Evolutionary conservation across 2,113 vertebrate genomes (phyloP).

Genomic region (Paracyprichromis sp.): DNA sequence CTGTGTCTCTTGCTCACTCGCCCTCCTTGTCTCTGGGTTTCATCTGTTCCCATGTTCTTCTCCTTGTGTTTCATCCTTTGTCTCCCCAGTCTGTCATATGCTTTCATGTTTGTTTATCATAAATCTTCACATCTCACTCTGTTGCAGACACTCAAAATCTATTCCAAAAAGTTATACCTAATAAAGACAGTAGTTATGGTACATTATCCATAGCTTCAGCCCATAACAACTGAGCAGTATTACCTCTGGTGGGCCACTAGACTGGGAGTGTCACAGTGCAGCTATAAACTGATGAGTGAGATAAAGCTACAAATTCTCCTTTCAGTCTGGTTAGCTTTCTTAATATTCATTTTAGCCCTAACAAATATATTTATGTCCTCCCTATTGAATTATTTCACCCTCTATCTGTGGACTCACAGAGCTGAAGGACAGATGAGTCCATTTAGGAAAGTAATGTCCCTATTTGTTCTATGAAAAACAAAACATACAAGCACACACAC

Average conservation of each 20-base stretch:
- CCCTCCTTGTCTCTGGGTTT: background rate
- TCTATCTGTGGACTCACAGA: constrained; percentile 2
- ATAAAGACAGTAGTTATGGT: background rate
- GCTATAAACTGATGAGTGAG: background rate
- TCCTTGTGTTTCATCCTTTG: background rate
- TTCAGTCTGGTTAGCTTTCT: constrained; percentile 5
- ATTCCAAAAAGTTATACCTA: background rate
- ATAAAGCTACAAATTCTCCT: background rate
- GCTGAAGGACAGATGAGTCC: constrained; percentile 22
- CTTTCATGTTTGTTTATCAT: background rate
- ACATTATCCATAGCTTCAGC: background rate
- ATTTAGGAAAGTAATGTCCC: constrained; percentile 37
- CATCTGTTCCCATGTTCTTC: background rate
- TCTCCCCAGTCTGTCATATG: background rate
- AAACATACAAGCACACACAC: background rate
- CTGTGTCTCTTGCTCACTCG: background rate
- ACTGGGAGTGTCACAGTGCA: background rate
- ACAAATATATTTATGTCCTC: constrained; percentile 41
- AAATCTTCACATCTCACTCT: background rate
- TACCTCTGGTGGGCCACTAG: background rate
- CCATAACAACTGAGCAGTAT: background rate
- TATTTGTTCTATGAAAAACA: constrained; percentile 17
- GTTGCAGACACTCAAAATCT: background rate
- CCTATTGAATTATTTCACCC: constrained; percentile 40
- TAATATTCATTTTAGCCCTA: constrained; percentile 26